Evolutionary conservation across 35 echinoderm and acorn worm genomes (phyloP).

Genomic region (Antedon bifida): DNA sequence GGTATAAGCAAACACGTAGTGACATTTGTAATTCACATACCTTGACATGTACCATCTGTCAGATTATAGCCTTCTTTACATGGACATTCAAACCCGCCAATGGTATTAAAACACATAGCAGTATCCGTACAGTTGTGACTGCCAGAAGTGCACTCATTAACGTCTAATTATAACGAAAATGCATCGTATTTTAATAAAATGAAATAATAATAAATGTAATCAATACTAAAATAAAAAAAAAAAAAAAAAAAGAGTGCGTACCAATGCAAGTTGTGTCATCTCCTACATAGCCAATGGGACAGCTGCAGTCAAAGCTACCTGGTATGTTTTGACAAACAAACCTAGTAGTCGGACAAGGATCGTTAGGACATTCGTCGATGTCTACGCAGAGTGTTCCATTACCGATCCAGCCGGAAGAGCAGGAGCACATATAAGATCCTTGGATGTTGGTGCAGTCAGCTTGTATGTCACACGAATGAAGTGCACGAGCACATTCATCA

Average conservation of each 20-base stretch:
- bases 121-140: neutral
- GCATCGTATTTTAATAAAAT: too few relatives aligned
- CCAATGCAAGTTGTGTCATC: neutral
- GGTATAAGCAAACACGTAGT: too few relatives aligned
- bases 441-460: neutral
- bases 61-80: constrained; percentile 11
- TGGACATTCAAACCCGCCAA: constrained; percentile 14
- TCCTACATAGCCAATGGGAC: neutral
- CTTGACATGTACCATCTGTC: constrained; percentile 8
- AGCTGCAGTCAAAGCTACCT: neutral
- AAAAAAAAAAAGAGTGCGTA: too few relatives aligned
- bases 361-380: constrained; percentile 15
- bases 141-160: constrained; percentile 5
- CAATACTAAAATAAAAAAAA: too few relatives aligned
- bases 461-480: constrained; percentile 7
- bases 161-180: neutral
- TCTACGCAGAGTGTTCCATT: constrained; percentile 6
- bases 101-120: neutral
- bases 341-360: neutral
- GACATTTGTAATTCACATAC: too few relatives aligned
- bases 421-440: constrained; percentile 8
- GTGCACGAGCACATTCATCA: constrained; percentile 2
- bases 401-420: constrained; percentile 20
- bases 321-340: neutral
- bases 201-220: too few relatives aligned